Base-by-base conservation (phyloP, 1,140 invertebrate genomes). In the Drosophila sproati region DNA sequence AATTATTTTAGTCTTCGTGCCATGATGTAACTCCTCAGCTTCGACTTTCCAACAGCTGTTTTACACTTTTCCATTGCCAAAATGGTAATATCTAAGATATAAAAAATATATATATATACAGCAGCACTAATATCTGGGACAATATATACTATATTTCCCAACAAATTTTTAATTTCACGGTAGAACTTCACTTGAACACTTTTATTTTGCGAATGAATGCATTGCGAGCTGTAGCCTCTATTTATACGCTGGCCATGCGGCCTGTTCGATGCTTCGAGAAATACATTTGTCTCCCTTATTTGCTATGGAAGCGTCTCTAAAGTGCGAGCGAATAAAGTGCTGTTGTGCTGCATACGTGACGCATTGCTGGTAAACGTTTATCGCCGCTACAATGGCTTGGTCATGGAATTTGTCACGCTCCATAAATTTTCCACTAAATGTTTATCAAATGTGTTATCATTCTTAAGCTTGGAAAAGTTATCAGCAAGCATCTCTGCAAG, bases 101-200 rank as follows among this genome's bases (percentile, higher is more conserved):
- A 20, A 20, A 20, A 34, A n/a, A 12, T 54, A 37, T 52, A n/a
- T 60, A 10, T 68, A 29, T 48, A 37, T 76, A 50, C 34, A 56
- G 45, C 12, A 37, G 29, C 63, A 68, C 57, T 55, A 35, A 41
- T 34, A 55, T 29, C 43, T 34, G 52, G 61, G 66, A 55, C 34
- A 68, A 34, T 45, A 41, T 12, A 63, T 55, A 10, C 37, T 81
- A 54, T 74, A 34, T 70, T 41, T 72, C 10, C 47, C 61, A 41
- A 41, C 73, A 60, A 59, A 60, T 35, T 67, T 60, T 70, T 10
- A 34, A 32, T 48, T 56, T 54, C 82, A 86, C 82, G 61, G 3
- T 10, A 50, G 68, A 75, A 67, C 63, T 71, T 51, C 79, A 87
- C 82, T 88, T 77, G 7, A 63, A 56, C 83, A 87, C 85, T 89